Evolutionary conservation across 2,888 invertebrate species (phyloP).

Genomic region (Philopedon plagiatum): DNA sequence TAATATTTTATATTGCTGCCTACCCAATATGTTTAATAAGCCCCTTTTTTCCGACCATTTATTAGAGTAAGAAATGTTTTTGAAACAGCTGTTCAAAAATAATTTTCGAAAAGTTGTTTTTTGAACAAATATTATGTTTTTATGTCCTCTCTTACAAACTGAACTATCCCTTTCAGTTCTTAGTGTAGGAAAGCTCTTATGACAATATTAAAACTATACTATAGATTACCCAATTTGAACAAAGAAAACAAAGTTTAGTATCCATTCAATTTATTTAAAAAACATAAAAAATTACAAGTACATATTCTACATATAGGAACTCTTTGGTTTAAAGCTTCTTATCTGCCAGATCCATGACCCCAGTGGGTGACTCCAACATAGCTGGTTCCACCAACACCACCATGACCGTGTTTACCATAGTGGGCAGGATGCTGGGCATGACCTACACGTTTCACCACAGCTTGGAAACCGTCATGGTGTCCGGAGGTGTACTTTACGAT

Average conservation of each 20-base stretch:
- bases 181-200: too few species aligned
- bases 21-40: too few species aligned
- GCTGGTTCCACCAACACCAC: constrained; percentile 55
- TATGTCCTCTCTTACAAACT: too few species aligned
- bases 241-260: neutral
- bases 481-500: constrained; percentile 65
- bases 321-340: neutral
- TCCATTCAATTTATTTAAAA: neutral
- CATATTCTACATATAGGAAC: neutral
- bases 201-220: too few species aligned
- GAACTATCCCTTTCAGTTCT: too few species aligned
- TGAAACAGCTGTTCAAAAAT: too few species aligned
- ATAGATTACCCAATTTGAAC: neutral
- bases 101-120: too few species aligned
- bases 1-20: too few species aligned
- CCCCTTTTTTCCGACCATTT: too few species aligned
- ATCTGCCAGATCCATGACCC: constrained; percentile 50
- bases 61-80: too few species aligned
- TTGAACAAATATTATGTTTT: too few species aligned
- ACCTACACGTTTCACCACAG: constrained; percentile 58
- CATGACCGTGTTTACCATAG: constrained; percentile 38
- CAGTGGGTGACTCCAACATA: constrained; percentile 57
- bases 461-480: constrained; percentile 63
- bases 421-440: constrained; percentile 48
- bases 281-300: neutral